Conservation (phyloP, 2,797 vertebrate genomes). For the Vireo griseus region DNA sequence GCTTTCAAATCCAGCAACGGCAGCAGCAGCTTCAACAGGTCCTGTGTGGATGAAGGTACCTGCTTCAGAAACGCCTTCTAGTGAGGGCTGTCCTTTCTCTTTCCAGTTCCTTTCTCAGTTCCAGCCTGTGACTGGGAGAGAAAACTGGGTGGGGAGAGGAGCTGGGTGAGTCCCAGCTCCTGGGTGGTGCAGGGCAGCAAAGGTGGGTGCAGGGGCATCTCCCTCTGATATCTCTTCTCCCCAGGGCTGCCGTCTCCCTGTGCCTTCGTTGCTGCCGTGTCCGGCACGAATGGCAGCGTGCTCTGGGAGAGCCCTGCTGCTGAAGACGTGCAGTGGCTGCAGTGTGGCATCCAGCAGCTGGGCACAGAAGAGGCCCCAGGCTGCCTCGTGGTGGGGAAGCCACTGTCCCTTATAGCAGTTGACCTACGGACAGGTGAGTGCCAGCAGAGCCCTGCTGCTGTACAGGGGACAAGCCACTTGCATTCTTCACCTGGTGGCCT, state of each 20-base stretch:
- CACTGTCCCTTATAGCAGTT: slow-evolving; percentile 70
- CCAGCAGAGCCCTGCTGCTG: neutral
- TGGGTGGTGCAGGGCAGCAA: fast-evolving
- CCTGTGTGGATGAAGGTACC: slow-evolving; percentile 81
- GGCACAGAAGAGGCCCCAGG: slow-evolving; percentile 8
- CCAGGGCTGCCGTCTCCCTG: slow-evolving; percentile 83
- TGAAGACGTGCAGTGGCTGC: slow-evolving; percentile 76
- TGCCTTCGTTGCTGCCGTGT: slow-evolving; percentile 78
- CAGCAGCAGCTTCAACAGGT: slow-evolving; percentile 69
- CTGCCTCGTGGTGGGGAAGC: slow-evolving; percentile 79
- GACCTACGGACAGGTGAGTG: slow-evolving; percentile 75
- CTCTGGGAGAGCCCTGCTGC: slow-evolving; percentile 82
- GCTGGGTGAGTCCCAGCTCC: neutral
- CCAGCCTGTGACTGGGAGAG: neutral
- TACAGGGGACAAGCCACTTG: fast-evolving
- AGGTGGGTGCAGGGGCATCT: neutral
- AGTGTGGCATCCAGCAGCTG: slow-evolving; percentile 74
- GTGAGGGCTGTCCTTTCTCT: neutral
- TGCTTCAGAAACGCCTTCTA: neutral
- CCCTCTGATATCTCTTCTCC: neutral
- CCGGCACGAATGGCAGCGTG: slow-evolving; percentile 80
- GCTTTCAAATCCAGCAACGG: slow-evolving; percentile 72
- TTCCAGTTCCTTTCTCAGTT: too few relatives aligned
- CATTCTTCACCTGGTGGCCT: neutral
- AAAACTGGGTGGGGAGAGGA: neutral